Percentiles rank a stretch among this genome's conserved stretches.
These are phyloP conservation scores for Philotrypesis tridentata DNA, from an alignment of 1,140 invertebrate species.

Conservation along the genomic window DNA sequence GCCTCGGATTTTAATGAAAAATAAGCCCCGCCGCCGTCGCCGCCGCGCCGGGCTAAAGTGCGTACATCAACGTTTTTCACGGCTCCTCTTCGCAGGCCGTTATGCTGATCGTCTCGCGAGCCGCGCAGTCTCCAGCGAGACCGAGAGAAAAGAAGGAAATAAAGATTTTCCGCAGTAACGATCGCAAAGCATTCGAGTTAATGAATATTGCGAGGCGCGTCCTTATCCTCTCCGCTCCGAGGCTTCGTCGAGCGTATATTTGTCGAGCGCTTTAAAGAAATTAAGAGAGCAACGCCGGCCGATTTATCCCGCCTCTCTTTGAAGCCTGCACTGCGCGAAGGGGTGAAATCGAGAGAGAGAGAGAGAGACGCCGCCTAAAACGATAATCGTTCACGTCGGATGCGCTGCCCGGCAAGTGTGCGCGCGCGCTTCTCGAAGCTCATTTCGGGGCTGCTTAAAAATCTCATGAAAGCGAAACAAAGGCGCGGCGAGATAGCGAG, in stretches of 20 bases:
- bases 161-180: constrained; percentile 52
- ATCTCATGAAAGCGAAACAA: constrained; percentile 70
- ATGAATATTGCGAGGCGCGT: constrained; percentile 48
- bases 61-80: constrained; percentile 25
- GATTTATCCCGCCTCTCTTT: constrained; percentile 30
- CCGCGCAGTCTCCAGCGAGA: not conserved
- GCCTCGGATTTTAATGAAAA: constrained; percentile 29
- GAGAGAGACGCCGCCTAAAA: constrained; percentile 54
- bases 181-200: constrained; percentile 51
- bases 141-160: constrained; percentile 52
- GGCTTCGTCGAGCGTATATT: constrained; percentile 42
- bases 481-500: constrained; percentile 55
- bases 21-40: no score
- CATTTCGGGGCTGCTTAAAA: constrained; percentile 68
- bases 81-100: constrained; percentile 17
- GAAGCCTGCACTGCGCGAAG: constrained; percentile 13
- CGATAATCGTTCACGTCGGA: constrained; percentile 64
- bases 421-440: constrained; percentile 58
- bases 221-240: constrained; percentile 7
- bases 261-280: constrained; percentile 47
- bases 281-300: constrained; percentile 38
- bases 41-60: no score
- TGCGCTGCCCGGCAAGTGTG: constrained; percentile 37
- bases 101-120: constrained; percentile 40
- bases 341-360: constrained; percentile 54